Evolutionary conservation across 1,140 invertebrate genomes (phyloP), one percentile per base, ranked within the genome.

Genomic region (Onthophagus taurus): DNA sequence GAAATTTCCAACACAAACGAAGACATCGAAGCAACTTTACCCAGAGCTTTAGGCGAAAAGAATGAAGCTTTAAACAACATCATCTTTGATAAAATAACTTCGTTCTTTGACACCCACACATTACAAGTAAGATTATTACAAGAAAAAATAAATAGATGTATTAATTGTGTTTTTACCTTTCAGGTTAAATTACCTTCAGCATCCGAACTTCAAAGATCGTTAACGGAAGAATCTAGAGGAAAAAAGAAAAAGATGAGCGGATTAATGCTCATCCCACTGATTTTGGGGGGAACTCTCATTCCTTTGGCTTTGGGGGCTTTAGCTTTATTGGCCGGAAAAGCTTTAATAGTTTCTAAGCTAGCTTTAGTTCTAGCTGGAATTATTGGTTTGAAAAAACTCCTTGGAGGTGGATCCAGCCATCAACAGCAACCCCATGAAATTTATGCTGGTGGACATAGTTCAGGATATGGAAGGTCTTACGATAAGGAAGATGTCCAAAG

Each of bases 381-480:
- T 48, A 85, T 89, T 42, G 85, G 84, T 1, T 66, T 89, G 53
- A 89, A 87, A 71, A 87, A 87, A 56, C 70, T 89, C 1, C 66
- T 87, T 11, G 77, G 78, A 9, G 72, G 75, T 3, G 72, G 71
- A 17, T 66, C 70, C 19, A 72, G 76, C 11, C 52, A 48, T 21
- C 31, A 66, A 16, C 56, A 61, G 9, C 56, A 72, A 24, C 71
- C 78, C 4, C 81, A 84, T 57, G 81, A 83, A 45, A 70, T 72
- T 2, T 80, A 83, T 3, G 80, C 83, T 33, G 74, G 76, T 6
- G 78, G 78, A 26, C 76, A 81, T 53, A 74, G 75, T 39, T 31
- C 29, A 17, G 77, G 78, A 57, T 84, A 82, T 81, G 82, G 80
- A 63, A 78, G 81, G 67, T 73, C 72, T 58, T 74, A 63, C 38